Conservation (phyloP, 2,113 vertebrate genomes). For the Platichthys flesus region DNA sequence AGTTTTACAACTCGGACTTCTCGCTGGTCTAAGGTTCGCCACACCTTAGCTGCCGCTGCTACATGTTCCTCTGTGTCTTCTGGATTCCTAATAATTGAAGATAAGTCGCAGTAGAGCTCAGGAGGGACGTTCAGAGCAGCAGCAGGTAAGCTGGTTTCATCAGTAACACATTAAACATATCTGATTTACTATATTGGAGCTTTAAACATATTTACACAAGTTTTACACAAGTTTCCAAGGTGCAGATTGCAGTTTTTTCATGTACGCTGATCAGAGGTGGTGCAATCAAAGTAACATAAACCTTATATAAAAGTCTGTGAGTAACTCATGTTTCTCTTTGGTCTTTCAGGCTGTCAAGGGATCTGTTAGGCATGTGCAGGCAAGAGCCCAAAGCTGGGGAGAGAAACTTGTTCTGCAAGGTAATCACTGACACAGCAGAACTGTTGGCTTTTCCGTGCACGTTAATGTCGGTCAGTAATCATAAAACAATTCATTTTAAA, state of each 20-base stretch:
- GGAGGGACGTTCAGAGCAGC: constrained; percentile 7
- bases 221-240: constrained; percentile 4
- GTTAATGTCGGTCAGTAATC: background rate
- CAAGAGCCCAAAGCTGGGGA: constrained; percentile 10
- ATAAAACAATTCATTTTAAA: constrained; percentile 24
- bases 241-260: background rate
- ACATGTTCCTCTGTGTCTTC: background rate
- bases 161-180: background rate
- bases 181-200: background rate
- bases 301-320: background rate
- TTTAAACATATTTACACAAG: background rate
- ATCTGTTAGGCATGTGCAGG: background rate
- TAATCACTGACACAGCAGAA: constrained; percentile 39
- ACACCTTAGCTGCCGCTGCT: constrained; percentile 15
- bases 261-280: background rate
- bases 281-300: constrained; percentile 27
- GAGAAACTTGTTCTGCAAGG: constrained; percentile 6
- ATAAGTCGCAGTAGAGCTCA: constrained; percentile 2
- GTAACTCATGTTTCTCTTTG: background rate
- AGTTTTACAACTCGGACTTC: constrained; percentile 41
- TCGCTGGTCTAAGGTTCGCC: constrained; percentile 26
- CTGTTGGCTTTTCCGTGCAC: constrained; percentile 22
- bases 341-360: background rate
- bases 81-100: background rate
- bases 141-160: constrained; percentile 55